Evolutionary conservation across 2,888 invertebrate species (phyloP), one percentile per base, ranked within the genome.

Genomic region (Uropetala carovei): DNA sequence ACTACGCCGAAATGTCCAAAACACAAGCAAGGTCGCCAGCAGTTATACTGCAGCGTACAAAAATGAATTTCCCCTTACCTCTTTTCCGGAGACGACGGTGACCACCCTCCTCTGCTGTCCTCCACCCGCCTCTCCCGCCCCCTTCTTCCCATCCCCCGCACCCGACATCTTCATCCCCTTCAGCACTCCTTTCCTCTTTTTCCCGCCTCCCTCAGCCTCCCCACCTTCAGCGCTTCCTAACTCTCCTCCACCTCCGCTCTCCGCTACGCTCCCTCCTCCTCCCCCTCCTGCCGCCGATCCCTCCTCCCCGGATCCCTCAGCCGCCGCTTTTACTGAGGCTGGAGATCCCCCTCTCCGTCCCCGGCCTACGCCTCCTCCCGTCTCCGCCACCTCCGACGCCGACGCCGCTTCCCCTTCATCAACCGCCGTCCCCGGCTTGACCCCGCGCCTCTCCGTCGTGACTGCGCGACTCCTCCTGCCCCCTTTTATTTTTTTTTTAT

Each of bases 21-120:
- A 43, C 43, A 43, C 5, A 43, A 43, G 43, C 43, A 43, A 43
- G 43, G 43, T 43, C 43, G 43, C n/a, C n/a, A n/a, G n/a, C n/a
- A 43, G 43, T 43, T 43, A 43, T 43, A 1, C 5, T 43, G 43
- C 43, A 43, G n/a, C n/a, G n/a, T n/a, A n/a, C n/a, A n/a, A n/a
- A 43, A 43, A 43, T 43, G 43, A 43, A 43, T 43, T 5, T n/a
- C 3, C 43, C 43, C 60, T 92, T 84, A 92, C 92, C 92, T 92
- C 92, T 57, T 92, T 92, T 22, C 85, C 68, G 56, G 92, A 85
- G 13, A 92, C 68, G 57, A 92, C 92, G n/a, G 92, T 92, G 86
- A 86, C 92, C 30, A 75, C 86, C 18, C 86, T 84, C n/a, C 92
- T 59, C 57, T 64, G 68, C 75, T 84, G 81, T 14, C 81, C 81